Evolutionary conservation across 2,113 vertebrate genomes (phyloP), one percentile per base, ranked within the genome.

Genomic region (Ciconia stormi): DNA sequence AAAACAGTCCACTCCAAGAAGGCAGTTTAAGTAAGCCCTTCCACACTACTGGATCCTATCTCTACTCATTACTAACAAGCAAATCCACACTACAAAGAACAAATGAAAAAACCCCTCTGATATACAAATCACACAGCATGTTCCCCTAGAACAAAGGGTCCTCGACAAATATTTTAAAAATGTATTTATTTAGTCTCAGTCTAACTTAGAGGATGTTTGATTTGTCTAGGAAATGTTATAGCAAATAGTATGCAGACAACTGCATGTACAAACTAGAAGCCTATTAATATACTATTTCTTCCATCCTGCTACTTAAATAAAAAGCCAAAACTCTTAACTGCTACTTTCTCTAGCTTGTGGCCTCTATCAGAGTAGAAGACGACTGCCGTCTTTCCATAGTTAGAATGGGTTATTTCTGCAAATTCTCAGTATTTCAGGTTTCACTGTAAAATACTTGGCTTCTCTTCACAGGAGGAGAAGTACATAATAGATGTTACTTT

Each of bases 401-500:
- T 78, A 71, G 16, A 77, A 87, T 0, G 0, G 47, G 34, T 29
- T 74, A 56, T 4, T 95, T 67, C 70, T 69, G 30, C 13, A 85
- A 76, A 88, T 59, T 52, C 29, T 88, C 25, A 44, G 47, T 53
- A 70, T 52, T 91, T 82, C 1, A 3, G 29, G 44, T 59, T 74
- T 71, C 82, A 87, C 15, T 27, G 19, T 65, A 62, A 93, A 89
- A 83, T 38, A 92, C 5, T n/a, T 93, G 50, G 11, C 23, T 77
- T 65, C 38, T 82, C 29, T 49, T 85, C 38, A 59, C 22, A 55
- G 34, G 5, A 55, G 34, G 5, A 89, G 10, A 30, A 55, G 30
- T 32, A 74, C 3, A 1, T 40, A 27, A 1, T 1, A 79, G 18
- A 82, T 9, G 8, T 6, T 50, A 34, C 0, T 14, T 63, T 30